These are phyloP conservation scores for Diadophis punctatus DNA, from an alignment of 2,113 vertebrate species.

Conservation along the genomic window DNA sequence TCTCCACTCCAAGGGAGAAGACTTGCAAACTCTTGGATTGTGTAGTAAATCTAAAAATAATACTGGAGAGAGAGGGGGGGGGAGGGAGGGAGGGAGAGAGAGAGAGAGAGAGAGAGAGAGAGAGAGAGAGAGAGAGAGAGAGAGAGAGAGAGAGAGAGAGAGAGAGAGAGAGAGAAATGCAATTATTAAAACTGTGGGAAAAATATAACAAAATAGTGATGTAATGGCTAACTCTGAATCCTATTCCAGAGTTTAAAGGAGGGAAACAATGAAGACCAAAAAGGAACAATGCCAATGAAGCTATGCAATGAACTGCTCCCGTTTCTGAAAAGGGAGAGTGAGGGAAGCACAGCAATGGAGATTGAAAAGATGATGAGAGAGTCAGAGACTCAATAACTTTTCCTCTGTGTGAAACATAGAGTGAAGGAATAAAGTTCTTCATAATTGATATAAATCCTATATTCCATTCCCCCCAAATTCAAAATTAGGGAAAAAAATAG, in stretches of 20 bases:
- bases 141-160: too few species aligned
- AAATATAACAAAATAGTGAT: neutral
- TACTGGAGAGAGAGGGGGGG: neutral
- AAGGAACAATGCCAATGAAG: neutral
- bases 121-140: too few species aligned
- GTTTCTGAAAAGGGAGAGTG: neutral
- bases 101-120: too few species aligned
- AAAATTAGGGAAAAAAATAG: neutral
- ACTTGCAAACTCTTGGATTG: neutral
- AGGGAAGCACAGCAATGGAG: neutral
- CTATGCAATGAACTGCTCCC: neutral
- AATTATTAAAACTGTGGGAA: neutral
- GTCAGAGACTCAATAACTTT: neutral
- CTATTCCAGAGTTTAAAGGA: neutral
- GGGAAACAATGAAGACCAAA: too few species aligned
- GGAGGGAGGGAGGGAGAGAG: too few species aligned
- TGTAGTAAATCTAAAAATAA: neutral
- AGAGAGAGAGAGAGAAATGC: neutral
- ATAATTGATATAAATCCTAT: neutral
- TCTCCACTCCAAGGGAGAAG: neutral
- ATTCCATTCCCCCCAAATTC: neutral
- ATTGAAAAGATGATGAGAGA: neutral
- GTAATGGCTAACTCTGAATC: neutral
- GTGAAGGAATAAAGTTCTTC: neutral
- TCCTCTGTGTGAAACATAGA: neutral